Evolutionary conservation across 2,113 vertebrate genomes (phyloP).

Genomic region (Paracanthobrama guichenoti): DNA sequence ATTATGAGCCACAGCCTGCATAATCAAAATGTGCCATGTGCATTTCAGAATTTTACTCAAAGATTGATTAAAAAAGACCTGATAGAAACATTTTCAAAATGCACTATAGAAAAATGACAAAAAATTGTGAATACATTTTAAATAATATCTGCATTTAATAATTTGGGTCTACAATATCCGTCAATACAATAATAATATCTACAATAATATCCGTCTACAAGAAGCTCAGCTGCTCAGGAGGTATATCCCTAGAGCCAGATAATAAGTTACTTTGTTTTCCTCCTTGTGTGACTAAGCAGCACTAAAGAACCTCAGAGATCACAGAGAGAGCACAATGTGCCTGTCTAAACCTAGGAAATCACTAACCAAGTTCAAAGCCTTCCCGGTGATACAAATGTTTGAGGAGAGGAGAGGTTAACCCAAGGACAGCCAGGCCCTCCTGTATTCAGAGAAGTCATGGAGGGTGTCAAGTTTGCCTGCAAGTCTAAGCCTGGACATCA

Average conservation of each 20-base stretch:
- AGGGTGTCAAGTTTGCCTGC: conserved; percentile 50
- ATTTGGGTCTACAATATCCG: too few species aligned
- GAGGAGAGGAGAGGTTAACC: conserved; percentile 55
- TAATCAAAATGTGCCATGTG: neutral
- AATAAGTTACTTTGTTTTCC: conserved; percentile 73
- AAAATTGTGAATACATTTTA: neutral
- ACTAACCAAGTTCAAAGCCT: conserved; percentile 65
- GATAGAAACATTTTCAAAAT: neutral
- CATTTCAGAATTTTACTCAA: neutral
- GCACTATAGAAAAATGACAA: neutral
- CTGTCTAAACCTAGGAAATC: conserved; percentile 60
- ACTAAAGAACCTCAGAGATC: conserved; percentile 58
- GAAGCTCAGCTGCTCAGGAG: neutral
- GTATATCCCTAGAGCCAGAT: conserved; percentile 48
- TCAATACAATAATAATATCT: too few species aligned
- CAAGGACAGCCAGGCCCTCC: conserved; percentile 57
- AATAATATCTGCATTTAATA: neutral
- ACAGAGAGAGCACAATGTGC: conserved; percentile 54
- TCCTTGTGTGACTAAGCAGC: conserved; percentile 58
- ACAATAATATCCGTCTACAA: too few species aligned
- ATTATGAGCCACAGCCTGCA: neutral
- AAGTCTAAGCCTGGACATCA: conserved; percentile 50
- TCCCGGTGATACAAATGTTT: conserved; percentile 49
- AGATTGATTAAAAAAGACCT: neutral
- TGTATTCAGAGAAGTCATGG: neutral